Base-by-base conservation (phyloP, 2,797 vertebrate genomes). In the Gallinago nigripennis region DNA sequence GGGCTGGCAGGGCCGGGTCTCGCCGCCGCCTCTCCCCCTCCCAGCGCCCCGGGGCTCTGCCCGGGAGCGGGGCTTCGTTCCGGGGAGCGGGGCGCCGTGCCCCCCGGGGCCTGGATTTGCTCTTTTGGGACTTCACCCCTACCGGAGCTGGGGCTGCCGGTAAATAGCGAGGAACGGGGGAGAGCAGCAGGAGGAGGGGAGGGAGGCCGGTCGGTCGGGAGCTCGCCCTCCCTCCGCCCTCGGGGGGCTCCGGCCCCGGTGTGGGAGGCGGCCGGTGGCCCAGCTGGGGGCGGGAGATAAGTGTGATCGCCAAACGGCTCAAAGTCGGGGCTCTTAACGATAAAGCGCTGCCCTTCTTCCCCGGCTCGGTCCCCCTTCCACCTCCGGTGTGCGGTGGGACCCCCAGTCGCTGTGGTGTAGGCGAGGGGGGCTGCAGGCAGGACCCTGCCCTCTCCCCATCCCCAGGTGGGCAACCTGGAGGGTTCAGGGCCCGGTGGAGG, bases 401-500 rank as follows among this genome's bases (percentile, higher is more conserved):
- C 39, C 27, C 27, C 2, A 8, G 14, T 12, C 2, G 8, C n/a
- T 25, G 21, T 33, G 3, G 4, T 12, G 35, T 4, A 54, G 25
- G 45, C 5, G 45, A 30, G 56, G 73, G 58, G 58, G 48, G 73
- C 48, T 21, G 31, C 75, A 3, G 58, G 41, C 70, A 9, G 64
- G 17, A 27, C 20, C 58, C 58, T 6, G 6, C 28, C 43, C 21
- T 3, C 4, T 14, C n/a, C 48, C 21, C 3, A 4, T 14, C n/a
- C 48, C 48, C 5, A 15, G 65, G 23, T 2, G 10, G 45, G n/a
- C 6, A 12, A 15, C 1, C 3, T 20, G 1, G 24, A 1, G 43
- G 37, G 11, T 3, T 39, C 73, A 3, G 28, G 50, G 31, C 50
- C 0, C 8, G 61, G 33, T 37, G 16, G 8, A 25, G 54, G 28